These are phyloP conservation scores for Bos javanicus DNA, from an alignment of 2,113 vertebrate species.

Conservation along the genomic window DNA sequence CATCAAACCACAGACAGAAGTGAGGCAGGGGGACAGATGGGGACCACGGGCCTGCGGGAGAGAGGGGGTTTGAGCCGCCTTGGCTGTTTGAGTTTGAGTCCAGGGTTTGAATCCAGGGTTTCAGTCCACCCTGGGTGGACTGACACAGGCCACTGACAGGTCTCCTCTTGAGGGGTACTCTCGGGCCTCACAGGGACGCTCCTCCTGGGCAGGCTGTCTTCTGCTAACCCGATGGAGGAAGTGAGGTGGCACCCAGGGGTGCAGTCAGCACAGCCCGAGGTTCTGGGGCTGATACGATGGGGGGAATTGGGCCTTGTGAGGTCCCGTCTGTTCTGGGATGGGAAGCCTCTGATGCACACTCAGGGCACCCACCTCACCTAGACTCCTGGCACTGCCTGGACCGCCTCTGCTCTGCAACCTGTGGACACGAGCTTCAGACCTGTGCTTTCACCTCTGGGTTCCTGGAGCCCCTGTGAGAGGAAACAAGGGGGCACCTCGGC, in stretches of 20 bases:
- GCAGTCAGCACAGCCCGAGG: neutral
- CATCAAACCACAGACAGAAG: neutral
- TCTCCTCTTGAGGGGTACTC: neutral
- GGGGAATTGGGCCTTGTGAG: neutral
- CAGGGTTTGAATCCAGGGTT: too few species aligned
- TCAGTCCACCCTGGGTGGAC: too few species aligned
- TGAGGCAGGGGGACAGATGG: neutral
- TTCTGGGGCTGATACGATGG: accelerated
- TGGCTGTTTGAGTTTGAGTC: too few species aligned
- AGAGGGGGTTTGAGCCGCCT: neutral
- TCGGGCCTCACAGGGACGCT: neutral
- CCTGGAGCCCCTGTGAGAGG: neutral
- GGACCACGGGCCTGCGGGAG: neutral
- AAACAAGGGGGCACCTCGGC: accelerated
- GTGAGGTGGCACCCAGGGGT: neutral
- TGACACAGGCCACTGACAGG: neutral
- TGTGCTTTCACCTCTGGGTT: neutral
- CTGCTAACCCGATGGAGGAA: neutral
- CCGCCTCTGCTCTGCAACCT: neutral
- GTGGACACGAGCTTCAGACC: neutral
- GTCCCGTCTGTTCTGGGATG: neutral
- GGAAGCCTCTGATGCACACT: neutral
- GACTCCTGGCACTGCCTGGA: neutral
- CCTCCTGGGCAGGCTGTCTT: neutral
- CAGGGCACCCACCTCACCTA: neutral